These are phyloP conservation scores for Seriola dumerili DNA, from an alignment of 2,113 vertebrate genomes.

Conservation along the genomic window DNA sequence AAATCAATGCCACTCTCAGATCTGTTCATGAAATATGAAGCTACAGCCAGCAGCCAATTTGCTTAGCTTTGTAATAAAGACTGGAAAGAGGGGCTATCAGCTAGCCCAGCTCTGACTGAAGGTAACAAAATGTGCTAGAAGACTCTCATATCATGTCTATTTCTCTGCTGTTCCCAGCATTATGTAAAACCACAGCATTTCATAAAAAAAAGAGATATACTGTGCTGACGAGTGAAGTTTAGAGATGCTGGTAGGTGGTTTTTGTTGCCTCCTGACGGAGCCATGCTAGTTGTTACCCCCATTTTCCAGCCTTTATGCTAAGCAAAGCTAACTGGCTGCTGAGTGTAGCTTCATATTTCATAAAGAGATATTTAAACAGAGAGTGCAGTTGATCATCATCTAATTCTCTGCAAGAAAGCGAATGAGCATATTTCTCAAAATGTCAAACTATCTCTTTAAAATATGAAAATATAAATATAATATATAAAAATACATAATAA, in stretches of 20 bases:
- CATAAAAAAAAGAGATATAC: background rate
- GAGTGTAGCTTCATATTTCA: background rate
- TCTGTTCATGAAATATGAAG: background rate
- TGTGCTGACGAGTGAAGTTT: background rate
- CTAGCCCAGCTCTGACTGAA: background rate
- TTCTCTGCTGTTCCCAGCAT: too few species aligned
- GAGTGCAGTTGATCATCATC: background rate
- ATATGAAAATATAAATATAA: too few species aligned
- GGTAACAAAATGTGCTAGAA: too few species aligned
- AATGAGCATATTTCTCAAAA: background rate
- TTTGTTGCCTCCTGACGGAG: too few species aligned
- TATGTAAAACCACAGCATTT: too few species aligned
- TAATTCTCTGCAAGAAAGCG: background rate
- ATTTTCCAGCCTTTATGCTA: too few species aligned
- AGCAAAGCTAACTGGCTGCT: too few species aligned
- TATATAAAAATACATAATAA: too few species aligned
- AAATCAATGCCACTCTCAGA: background rate
- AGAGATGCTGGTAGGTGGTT: background rate
- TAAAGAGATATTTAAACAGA: background rate
- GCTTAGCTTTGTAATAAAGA: background rate
- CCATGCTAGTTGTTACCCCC: too few species aligned
- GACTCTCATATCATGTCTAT: too few species aligned
- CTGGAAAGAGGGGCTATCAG: background rate
- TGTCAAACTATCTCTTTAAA: background rate
- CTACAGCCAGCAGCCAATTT: background rate